Evolutionary conservation across 2,113 vertebrate species (phyloP).

Genomic region (Rhegmatorhina hoffmannsi): DNA sequence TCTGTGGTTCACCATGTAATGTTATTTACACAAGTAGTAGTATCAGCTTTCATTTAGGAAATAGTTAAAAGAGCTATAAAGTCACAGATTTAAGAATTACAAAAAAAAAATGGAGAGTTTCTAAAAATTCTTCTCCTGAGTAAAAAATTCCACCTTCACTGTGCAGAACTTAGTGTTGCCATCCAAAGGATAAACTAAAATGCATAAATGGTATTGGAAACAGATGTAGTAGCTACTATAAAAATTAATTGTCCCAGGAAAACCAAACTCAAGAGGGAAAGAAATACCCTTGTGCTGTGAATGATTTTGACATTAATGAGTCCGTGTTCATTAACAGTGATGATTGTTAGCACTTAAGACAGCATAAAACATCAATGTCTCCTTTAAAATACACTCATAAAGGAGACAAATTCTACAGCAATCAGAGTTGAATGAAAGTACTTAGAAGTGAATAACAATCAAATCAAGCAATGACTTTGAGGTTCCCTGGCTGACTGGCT

Average conservation of each 20-base stretch:
- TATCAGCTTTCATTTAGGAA: background rate
- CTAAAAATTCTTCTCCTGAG: background rate
- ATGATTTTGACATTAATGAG: slow-evolving; percentile 35
- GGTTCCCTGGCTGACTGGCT: background rate
- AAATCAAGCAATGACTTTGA: slow-evolving; percentile 29
- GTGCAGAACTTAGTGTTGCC: background rate
- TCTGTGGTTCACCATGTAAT: background rate
- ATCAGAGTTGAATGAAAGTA: slow-evolving; percentile 36
- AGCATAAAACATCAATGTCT: slow-evolving; percentile 14
- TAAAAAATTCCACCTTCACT: background rate
- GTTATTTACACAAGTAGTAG: background rate
- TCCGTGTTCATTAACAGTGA: slow-evolving; percentile 3
- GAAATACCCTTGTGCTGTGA: background rate
- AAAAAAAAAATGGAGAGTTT: fast-evolving
- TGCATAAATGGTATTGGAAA: background rate
- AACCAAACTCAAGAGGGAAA: slow-evolving; percentile 8
- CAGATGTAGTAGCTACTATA: background rate
- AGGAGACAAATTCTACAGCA: slow-evolving; percentile 24
- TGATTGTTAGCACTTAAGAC: slow-evolving; percentile 39
- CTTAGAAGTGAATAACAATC: slow-evolving; percentile 53
- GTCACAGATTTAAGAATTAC: background rate
- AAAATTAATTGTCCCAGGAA: slow-evolving; percentile 4
- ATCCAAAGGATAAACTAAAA: slow-evolving; percentile 6
- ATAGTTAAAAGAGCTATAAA: background rate
- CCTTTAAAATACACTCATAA: slow-evolving; percentile 40